Evolutionary conservation across 1,140 invertebrate species (phyloP).

Genomic region (Sinonovacula constricta): DNA sequence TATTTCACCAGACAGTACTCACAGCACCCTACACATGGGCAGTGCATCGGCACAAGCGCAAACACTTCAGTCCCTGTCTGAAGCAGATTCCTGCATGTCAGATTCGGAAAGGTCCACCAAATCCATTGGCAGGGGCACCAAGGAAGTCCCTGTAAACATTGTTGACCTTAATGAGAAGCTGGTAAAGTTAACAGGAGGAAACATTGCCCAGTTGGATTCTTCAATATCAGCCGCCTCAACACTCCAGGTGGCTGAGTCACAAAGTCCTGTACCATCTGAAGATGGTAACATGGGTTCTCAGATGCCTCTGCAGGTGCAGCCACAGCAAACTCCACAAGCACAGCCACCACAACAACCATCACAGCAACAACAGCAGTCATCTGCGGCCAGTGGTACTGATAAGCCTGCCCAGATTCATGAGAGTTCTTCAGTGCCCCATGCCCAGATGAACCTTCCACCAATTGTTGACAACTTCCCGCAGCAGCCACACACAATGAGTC

Average conservation of each 20-base stretch:
- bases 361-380: slow-evolving; percentile 46
- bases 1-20: slow-evolving; percentile 56
- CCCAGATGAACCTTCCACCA: too few species aligned
- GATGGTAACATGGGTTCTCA: too few species aligned
- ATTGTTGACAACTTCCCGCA: too few species aligned
- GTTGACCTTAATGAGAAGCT: slow-evolving; percentile 69
- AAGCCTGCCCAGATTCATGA: too few species aligned
- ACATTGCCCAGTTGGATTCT: slow-evolving; percentile 10
- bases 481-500: too few species aligned
- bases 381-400: background rate
- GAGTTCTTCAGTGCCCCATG: too few species aligned
- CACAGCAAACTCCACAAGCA: slow-evolving; percentile 8
- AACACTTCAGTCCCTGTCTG: slow-evolving; percentile 16
- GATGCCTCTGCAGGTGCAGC: slow-evolving; percentile 5
- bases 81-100: slow-evolving; percentile 51
- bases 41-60: slow-evolving; percentile 36
- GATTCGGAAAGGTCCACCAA: slow-evolving; percentile 60
- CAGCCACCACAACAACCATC: background rate
- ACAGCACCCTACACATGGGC: slow-evolving; percentile 43
- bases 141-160: slow-evolving; percentile 69
- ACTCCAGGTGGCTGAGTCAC: background rate
- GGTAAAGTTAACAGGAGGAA: slow-evolving; percentile 55
- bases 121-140: slow-evolving; percentile 45
- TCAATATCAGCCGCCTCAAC: background rate
- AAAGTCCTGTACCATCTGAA: slow-evolving; percentile 41